These are phyloP conservation scores for Leucophenga montana DNA, from an alignment of 2,888 invertebrate genomes.

Conservation along the genomic window DNA sequence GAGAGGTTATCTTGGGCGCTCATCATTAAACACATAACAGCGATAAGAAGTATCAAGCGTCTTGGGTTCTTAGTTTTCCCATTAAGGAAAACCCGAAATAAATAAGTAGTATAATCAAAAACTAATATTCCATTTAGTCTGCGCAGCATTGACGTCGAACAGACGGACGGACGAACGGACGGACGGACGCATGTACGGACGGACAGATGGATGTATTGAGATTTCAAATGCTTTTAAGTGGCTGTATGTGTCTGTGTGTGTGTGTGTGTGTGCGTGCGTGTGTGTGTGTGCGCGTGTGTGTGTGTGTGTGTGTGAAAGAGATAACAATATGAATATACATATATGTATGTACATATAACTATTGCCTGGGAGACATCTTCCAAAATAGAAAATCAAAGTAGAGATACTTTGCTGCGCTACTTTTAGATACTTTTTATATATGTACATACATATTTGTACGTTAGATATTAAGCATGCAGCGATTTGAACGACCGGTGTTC, in stretches of 20 bases:
- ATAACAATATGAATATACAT: constrained; percentile 22
- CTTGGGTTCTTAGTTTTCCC: no score
- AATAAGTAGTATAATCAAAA: no score
- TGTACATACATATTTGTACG: no score
- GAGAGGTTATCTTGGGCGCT: constrained; percentile 3
- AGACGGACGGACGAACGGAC: no score
- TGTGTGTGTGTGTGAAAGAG: constrained; percentile 29
- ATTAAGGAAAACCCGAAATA: no score
- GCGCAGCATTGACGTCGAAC: no score
- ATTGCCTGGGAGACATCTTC: no score
- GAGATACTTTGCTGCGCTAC: constrained; percentile 21
- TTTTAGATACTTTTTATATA: no score
- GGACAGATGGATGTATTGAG: neutral
- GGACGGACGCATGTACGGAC: neutral
- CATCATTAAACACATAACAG: constrained; percentile 18
- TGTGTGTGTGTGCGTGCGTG: constrained; percentile 26
- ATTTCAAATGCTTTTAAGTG: constrained; percentile 3
- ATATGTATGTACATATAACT: constrained; percentile 2
- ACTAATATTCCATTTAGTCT: no score
- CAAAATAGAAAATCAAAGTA: no score
- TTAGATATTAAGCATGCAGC: constrained; percentile 12
- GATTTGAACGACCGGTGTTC: no score
- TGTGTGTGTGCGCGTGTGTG: constrained; percentile 28
- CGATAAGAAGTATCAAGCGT: constrained; percentile 1
- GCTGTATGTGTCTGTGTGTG: constrained; percentile 29